These are phyloP conservation scores for Helostoma temminkii DNA, from an alignment of 2,797 vertebrate species.

Conservation along the genomic window DNA sequence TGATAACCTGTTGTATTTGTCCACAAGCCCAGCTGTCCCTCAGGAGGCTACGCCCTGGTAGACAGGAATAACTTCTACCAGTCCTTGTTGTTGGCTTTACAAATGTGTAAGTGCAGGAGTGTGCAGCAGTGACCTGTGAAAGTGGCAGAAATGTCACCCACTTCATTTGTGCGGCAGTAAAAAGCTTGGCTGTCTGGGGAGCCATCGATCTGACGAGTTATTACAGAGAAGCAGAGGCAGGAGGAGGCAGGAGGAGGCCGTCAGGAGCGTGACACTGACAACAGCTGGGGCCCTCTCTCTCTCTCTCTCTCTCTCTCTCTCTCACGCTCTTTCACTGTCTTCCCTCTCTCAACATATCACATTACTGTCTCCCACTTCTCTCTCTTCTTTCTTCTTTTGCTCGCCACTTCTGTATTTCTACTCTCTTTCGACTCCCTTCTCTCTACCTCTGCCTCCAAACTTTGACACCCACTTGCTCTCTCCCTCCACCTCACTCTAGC, in stretches of 20 bases:
- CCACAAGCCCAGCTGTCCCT: slow-evolving; percentile 15
- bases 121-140: slow-evolving; percentile 58
- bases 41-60: not conserved
- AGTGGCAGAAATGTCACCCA: slow-evolving; percentile 77
- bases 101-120: slow-evolving; percentile 34
- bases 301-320: slow-evolving; percentile 12
- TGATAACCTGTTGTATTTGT: not conserved
- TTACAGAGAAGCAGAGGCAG: slow-evolving; percentile 75
- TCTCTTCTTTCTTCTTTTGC: slow-evolving; percentile 17
- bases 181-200: slow-evolving; percentile 68
- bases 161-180: slow-evolving; percentile 73
- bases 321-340: slow-evolving; percentile 15
- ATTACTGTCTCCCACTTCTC: slow-evolving; percentile 11
- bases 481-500: not conserved
- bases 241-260: slow-evolving; percentile 65
- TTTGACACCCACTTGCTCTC: slow-evolving; percentile 15
- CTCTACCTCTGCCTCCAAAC: slow-evolving; percentile 8
- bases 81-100: slow-evolving; percentile 40
- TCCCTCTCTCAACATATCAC: slow-evolving; percentile 14
- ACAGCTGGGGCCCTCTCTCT: slow-evolving; percentile 47
- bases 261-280: slow-evolving; percentile 72
- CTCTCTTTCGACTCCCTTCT: slow-evolving; percentile 8
- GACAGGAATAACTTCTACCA: slow-evolving; percentile 25
- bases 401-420: slow-evolving; percentile 5
- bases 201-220: slow-evolving; percentile 85